Evolutionary conservation across 37 sponge, comb jelly and placozoan species (phyloP), one percentile per base, ranked within the genome.

Genomic region (Ianthella basta): DNA sequence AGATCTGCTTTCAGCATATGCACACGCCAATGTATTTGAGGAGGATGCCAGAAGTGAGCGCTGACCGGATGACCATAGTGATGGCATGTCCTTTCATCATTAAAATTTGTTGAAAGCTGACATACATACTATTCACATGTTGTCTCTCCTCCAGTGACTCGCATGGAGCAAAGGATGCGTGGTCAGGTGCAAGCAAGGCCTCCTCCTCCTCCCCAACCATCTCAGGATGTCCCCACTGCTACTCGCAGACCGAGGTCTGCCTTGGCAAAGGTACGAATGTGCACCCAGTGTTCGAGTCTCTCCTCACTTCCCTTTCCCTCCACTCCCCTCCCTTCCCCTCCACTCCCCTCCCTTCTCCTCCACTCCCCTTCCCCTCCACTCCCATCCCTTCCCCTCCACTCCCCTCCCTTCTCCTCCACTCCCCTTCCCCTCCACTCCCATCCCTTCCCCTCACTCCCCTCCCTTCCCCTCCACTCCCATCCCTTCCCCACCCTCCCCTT

Each of bases 1-100:
- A 61, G 64, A n/a, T 75, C 54, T 75, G 20, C 38, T 24, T 3
- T 75, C 44, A 19, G 8, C 78, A 6, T 18, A 40, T 75, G 78
- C 25, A 36, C 78, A 75, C 53, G 40, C 78, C 25, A 75, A 75
- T 44, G 25, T 75, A 41, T 75, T 53, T 75, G 78, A 75, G 21
- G 78, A 75, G 54, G 78, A 75, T 41, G 78, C 33, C 12, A 39
- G 78, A 75, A 1, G 78, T 75, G 38, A 19, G 37, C 12, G 20
- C 37, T 70, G 4, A 4, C 63, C 14, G 2, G 50, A 8, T 44
- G 3, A 61, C n/a, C 63, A 5, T 25, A 10, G 25, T 61, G 27
- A 27, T 61, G 63, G n/a, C 25, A 14, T n/a, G n/a, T n/a, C n/a
- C n/a, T n/a, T n/a, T n/a, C n/a, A n/a, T n/a, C n/a, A n/a, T n/a